These are phyloP conservation scores for Apodemus agrarius DNA, from an alignment of 2,797 vertebrate species.

Conservation along the genomic window DNA sequence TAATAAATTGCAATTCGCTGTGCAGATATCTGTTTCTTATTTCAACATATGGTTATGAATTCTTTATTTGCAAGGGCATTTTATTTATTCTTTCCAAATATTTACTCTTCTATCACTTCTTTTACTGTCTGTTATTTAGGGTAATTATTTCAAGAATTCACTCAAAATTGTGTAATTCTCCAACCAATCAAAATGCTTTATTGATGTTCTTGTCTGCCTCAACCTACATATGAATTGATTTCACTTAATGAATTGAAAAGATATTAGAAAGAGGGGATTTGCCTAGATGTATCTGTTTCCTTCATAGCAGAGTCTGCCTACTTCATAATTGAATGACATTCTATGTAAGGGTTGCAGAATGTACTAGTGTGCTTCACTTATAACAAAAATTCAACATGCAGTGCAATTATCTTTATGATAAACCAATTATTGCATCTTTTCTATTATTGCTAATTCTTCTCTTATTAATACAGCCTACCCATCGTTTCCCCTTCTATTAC, in stretches of 20 bases:
- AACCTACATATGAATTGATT: background rate
- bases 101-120: background rate
- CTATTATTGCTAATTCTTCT: background rate
- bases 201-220: background rate
- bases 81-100: background rate
- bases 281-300: background rate
- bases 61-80: background rate
- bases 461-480: background rate
- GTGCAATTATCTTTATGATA: background rate
- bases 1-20: slow-evolving; percentile 11
- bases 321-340: background rate
- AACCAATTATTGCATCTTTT: background rate
- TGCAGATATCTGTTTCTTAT: slow-evolving; percentile 13
- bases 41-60: background rate
- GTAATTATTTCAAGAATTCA: background rate
- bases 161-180: background rate
- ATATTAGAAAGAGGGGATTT: background rate
- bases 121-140: background rate
- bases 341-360: background rate
- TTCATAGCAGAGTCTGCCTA: background rate
- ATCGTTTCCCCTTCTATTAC: background rate
- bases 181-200: slow-evolving; percentile 11
- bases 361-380: background rate
- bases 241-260: background rate
- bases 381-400: background rate